A percentile compares a stretch with the other conserved stretches of the same genome.
These are phyloP conservation scores for Enteromius treurensis DNA, from an alignment of 2,797 vertebrate species.

Conservation along the genomic window DNA sequence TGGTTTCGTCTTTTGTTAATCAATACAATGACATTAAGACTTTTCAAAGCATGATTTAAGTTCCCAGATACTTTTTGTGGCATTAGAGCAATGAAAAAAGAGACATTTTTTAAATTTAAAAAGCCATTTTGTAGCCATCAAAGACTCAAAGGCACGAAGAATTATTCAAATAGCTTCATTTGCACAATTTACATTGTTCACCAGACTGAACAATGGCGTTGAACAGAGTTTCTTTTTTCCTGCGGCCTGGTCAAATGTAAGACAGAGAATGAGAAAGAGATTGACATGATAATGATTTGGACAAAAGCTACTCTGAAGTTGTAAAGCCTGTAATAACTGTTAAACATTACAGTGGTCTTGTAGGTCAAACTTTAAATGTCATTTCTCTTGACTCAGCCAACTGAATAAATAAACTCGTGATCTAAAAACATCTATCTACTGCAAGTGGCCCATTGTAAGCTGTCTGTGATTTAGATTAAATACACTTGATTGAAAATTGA, in stretches of 20 bases:
- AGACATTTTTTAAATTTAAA: background rate
- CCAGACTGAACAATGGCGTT: background rate
- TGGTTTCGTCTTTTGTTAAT: background rate
- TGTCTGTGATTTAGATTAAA: constrained; percentile 30
- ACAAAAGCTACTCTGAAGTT: constrained; percentile 22
- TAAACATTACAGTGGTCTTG: constrained; percentile 27
- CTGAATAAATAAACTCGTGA: constrained; percentile 2
- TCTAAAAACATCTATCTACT: constrained; percentile 31
- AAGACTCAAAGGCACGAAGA: background rate
- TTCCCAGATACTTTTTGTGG: background rate
- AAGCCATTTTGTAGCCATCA: background rate
- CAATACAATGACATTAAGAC: background rate
- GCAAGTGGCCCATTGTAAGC: background rate
- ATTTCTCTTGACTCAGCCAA: constrained; percentile 9
- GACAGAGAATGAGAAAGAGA: constrained; percentile 17
- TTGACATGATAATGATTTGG: constrained; percentile 34
- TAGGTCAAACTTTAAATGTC: constrained; percentile 29
- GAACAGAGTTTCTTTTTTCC: background rate
- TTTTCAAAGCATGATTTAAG: constrained; percentile 8
- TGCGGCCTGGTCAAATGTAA: background rate
- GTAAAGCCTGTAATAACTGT: constrained; percentile 21
- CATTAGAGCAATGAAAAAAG: background rate
- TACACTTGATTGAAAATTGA: constrained; percentile 39
- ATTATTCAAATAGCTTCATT: constrained; percentile 12
- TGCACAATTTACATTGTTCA: background rate